These are phyloP conservation scores for Camponotus floridanus DNA, from an alignment of 1,140 invertebrate genomes.

Conservation along the genomic window DNA sequence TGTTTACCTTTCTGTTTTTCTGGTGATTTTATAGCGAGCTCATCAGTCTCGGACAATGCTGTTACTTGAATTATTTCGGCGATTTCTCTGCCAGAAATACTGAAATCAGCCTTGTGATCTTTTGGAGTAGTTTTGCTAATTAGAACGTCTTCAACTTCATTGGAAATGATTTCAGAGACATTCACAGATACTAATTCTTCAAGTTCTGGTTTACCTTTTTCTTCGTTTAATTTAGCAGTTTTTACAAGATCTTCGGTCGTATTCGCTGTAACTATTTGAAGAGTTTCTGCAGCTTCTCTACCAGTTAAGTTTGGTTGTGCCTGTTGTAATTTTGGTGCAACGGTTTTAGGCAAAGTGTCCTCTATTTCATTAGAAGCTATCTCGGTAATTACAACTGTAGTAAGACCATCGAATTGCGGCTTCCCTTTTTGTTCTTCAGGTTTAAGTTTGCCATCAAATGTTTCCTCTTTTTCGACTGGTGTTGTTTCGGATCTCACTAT, in stretches of 20 bases:
- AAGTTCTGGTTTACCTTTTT: constrained; percentile 69
- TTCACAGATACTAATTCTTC: constrained; percentile 77
- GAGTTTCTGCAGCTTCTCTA: constrained; percentile 76
- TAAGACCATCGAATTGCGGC: constrained; percentile 75
- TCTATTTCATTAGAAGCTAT: constrained; percentile 80
- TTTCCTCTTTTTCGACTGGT: constrained; percentile 78
- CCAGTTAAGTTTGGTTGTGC: constrained; percentile 75
- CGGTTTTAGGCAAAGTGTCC: constrained; percentile 62
- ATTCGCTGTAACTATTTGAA: constrained; percentile 77
- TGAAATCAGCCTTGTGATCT: constrained; percentile 74
- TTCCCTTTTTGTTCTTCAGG: constrained; percentile 75
- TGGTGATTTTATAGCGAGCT: constrained; percentile 60
- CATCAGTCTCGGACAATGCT: constrained; percentile 62
- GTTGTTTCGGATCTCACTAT: constrained; percentile 82
- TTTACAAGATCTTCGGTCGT: constrained; percentile 72
- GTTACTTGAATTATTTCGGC: constrained; percentile 79
- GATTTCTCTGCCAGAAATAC: constrained; percentile 77
- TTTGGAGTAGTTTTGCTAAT: constrained; percentile 66
- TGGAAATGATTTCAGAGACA: constrained; percentile 74
- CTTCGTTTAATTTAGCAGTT: constrained; percentile 68
- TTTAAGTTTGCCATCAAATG: constrained; percentile 69
- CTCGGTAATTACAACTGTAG: constrained; percentile 79
- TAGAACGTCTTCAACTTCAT: constrained; percentile 76
- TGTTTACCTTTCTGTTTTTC: constrained; percentile 72
- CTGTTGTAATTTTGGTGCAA: constrained; percentile 74